A percentile compares a stretch with the other conserved stretches of the same genome.
Evolutionary conservation across 2,797 vertebrate genomes (phyloP).

Genomic region (Crenuchus spilurus): DNA sequence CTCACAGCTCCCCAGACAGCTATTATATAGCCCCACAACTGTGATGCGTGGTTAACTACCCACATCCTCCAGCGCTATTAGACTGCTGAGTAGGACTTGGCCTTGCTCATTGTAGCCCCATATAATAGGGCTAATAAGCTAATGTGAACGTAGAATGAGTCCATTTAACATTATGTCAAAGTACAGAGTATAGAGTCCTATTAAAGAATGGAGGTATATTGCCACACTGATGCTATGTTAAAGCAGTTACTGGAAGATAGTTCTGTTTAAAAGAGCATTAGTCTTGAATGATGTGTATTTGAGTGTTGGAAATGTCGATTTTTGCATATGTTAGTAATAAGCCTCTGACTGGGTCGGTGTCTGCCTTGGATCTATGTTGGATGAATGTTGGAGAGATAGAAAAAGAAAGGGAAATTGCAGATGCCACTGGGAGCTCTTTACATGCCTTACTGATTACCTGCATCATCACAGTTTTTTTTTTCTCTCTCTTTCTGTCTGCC

Average conservation of each 20-base stretch:
- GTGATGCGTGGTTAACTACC: slow-evolving; percentile 5
- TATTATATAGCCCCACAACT: neutral
- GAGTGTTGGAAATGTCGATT: neutral
- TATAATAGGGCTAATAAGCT: slow-evolving; percentile 13
- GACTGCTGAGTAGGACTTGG: neutral
- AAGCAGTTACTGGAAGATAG: neutral
- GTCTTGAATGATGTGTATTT: neutral
- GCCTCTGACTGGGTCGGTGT: neutral
- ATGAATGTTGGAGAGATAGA: neutral
- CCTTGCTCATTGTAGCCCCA: neutral
- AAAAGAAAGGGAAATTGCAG: neutral
- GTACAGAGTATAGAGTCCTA: neutral
- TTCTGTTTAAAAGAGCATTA: neutral
- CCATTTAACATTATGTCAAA: neutral
- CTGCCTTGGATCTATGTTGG: neutral
- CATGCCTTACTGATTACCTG: slow-evolving; percentile 22
- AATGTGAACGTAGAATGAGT: neutral
- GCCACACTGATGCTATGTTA: neutral
- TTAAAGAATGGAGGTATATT: neutral
- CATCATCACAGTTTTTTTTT: slow-evolving; percentile 15
- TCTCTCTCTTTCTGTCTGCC: slow-evolving; percentile 23
- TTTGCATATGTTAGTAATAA: neutral
- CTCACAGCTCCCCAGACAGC: slow-evolving; percentile 17
- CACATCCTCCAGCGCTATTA: neutral
- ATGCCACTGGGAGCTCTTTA: neutral